A percentile compares a stretch with the other conserved stretches of the same genome.
These are phyloP conservation scores for Platycercus adscitus DNA, from an alignment of 2,113 vertebrate species.

Conservation along the genomic window DNA sequence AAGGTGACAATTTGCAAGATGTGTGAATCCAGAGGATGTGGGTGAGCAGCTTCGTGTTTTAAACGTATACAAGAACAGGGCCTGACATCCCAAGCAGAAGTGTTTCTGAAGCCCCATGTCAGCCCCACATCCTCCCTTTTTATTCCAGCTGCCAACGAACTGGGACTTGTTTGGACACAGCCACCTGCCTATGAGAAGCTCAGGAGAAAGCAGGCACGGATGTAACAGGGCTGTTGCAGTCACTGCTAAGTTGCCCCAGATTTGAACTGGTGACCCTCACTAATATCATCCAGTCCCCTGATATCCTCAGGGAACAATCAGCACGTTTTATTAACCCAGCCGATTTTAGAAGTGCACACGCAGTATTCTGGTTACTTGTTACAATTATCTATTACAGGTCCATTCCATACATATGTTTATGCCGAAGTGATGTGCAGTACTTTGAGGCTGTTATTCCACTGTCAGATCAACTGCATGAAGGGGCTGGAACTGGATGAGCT, in stretches of 20 bases:
- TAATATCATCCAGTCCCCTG: conserved; percentile 39
- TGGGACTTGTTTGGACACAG: background rate
- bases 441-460: background rate
- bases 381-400: background rate
- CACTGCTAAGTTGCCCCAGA: conserved; percentile 17
- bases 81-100: background rate
- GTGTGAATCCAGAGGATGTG: background rate
- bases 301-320: conserved; percentile 60
- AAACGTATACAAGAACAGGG: background rate
- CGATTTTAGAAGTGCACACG: conserved; percentile 51
- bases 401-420: background rate
- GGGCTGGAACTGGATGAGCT: background rate
- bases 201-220: fast-evolving
- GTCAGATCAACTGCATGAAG: fast-evolving
- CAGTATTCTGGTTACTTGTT: conserved; percentile 21
- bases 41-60: background rate
- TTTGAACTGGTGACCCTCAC: conserved; percentile 56
- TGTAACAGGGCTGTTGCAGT: background rate
- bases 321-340: conserved; percentile 54
- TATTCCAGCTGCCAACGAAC: background rate
- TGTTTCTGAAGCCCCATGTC: background rate
- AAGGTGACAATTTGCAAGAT: background rate
- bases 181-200: background rate
- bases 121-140: background rate
- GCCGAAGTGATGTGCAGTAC: background rate